These are phyloP conservation scores for Parasteatoda lunata DNA, from an alignment of 2,888 invertebrate species.

Conservation along the genomic window DNA sequence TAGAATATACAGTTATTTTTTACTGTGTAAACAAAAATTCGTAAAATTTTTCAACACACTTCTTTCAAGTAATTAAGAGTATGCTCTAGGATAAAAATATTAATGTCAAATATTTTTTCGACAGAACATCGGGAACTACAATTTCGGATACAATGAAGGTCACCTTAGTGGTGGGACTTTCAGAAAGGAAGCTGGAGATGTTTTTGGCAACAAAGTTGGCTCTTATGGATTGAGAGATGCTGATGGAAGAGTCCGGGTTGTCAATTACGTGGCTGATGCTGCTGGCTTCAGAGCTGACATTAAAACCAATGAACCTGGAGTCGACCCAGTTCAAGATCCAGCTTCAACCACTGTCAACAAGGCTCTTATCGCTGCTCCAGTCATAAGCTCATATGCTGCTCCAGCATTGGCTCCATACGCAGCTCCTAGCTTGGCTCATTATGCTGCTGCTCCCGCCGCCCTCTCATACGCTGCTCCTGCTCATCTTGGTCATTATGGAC, in stretches of 20 bases:
- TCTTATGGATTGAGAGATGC: slow-evolving; percentile 69
- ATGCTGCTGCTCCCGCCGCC: not conserved
- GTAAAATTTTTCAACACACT: too few relatives aligned
- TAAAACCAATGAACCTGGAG: slow-evolving; percentile 70
- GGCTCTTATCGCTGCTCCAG: slow-evolving; percentile 18
- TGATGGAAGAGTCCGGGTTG: slow-evolving; percentile 69
- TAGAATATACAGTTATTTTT: too few relatives aligned
- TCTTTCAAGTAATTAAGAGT: too few relatives aligned
- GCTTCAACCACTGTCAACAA: slow-evolving; percentile 66
- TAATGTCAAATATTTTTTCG: too few relatives aligned
- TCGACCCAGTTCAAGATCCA: slow-evolving; percentile 68
- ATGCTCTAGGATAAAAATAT: too few relatives aligned
- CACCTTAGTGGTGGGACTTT: slow-evolving; percentile 70
- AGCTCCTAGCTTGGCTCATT: slow-evolving; percentile 20
- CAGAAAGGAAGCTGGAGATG: slow-evolving; percentile 69
- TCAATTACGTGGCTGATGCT: slow-evolving; percentile 70
- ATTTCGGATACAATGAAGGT: slow-evolving; percentile 70
- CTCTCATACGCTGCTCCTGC: not conserved
- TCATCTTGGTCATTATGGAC: slow-evolving; percentile 13
- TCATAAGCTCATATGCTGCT: slow-evolving; percentile 27
- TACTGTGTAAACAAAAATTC: too few relatives aligned
- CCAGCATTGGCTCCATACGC: slow-evolving; percentile 12
- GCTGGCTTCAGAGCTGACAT: slow-evolving; percentile 69
- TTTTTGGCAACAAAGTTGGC: slow-evolving; percentile 66
- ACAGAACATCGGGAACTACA: slow-evolving; percentile 70